Base-by-base conservation (phyloP, 2,888 invertebrate species). In the Tiphia femorata region DNA sequence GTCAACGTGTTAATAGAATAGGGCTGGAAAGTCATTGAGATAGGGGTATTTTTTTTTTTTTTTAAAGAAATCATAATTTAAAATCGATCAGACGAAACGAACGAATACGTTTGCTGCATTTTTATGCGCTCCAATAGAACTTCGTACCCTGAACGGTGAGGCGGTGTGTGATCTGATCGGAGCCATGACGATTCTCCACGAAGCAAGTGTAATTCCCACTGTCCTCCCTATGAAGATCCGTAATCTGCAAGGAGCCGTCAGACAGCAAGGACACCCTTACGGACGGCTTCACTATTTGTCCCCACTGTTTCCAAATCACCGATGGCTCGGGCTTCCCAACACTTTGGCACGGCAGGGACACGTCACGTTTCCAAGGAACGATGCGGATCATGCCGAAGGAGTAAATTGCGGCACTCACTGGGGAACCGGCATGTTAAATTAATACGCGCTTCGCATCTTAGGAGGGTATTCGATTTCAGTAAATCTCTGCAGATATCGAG, bases 161-260 rank as follows among this genome's bases (percentile, higher is more conserved):
- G 53, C 88, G 88, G 82, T 95, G 95, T 0, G 91, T 89, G 58
- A 95, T 93, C 73, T 92, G 92, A 82, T 95, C 95, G 50, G 89
- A 89, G 1, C 95, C 95, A 84, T 93, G 90, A 7, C 88, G 87
- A 81, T 97, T 96, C 76, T 94, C 93, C 0, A 95, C 95, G 27
- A 88, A 86, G 79, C 96, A 97, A 0, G 95, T 94, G 83, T 96
- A 97, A 85, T 96, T 96, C 10, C 94, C 95, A 69, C 92, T 92
- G 83, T 96, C 96, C 17, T 89, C 89, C 67, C 91, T 90, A 79
- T 94, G 93, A 3, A 92, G 86, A 27, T 91, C 93, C 81, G 90
- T 89, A 62, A 95, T 91, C 44, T 90, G 87, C 19, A 95, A 85
- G 1, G 93, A 92, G 0, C 93, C 93, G 72, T 94, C 84, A 35